Evolutionary conservation across 1,140 invertebrate genomes (phyloP).

Genomic region (Elymnias hypermnestra): DNA sequence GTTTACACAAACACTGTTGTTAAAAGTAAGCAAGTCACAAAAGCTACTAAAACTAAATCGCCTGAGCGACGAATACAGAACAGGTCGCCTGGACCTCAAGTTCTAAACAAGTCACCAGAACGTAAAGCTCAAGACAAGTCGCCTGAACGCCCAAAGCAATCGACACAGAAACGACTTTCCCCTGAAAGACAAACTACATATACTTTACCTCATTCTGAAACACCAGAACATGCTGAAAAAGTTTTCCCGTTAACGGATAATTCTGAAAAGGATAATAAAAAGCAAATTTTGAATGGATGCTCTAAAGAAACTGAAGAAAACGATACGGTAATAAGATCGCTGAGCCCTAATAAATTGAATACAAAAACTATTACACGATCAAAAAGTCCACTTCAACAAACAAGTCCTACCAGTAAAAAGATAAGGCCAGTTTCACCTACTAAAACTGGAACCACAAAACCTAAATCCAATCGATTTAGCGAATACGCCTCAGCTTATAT

Average conservation of each 20-base stretch:
- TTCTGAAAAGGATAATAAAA: conserved; percentile 24
- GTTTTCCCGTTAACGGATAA: conserved; percentile 28
- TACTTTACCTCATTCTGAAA: conserved; percentile 23
- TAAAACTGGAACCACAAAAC: conserved; percentile 42
- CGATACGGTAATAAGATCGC: conserved; percentile 30
- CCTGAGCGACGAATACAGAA: conserved; percentile 32
- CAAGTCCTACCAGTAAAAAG: conserved; percentile 57
- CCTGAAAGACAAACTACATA: conserved; percentile 22
- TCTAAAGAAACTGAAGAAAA: conserved; percentile 31
- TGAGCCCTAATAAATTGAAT: conserved; percentile 44
- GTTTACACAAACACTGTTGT: conserved; percentile 26
- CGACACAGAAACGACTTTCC: conserved; percentile 12
- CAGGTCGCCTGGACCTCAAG: conserved; percentile 27
- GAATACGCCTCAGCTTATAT: conserved; percentile 73
- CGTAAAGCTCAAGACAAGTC: conserved; percentile 27
- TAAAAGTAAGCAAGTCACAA: conserved; percentile 32
- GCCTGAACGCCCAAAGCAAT: conserved; percentile 23
- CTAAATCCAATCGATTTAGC: conserved; percentile 56
- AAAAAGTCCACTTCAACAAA: conserved; percentile 41
- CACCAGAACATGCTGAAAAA: conserved; percentile 39
- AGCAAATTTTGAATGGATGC: conserved; percentile 35
- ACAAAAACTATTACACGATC: conserved; percentile 27
- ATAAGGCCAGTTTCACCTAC: conserved; percentile 44
- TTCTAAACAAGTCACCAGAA: conserved; percentile 25
- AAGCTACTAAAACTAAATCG: conserved; percentile 35